These are phyloP conservation scores for Myotis brandtii DNA, from an alignment of 2,113 vertebrate species.

Conservation along the genomic window DNA sequence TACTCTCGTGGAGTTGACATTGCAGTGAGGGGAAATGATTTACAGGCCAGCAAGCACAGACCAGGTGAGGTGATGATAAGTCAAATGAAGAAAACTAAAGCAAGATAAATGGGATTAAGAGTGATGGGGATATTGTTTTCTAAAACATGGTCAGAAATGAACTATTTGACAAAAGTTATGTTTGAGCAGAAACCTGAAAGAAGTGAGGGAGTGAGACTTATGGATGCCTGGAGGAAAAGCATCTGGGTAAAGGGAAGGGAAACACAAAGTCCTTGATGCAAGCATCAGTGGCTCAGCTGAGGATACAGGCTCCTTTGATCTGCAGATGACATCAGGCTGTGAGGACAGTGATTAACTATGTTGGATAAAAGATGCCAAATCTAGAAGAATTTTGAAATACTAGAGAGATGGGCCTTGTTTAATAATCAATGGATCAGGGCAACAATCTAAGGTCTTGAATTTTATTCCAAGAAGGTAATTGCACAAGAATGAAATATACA, in stretches of 20 bases:
- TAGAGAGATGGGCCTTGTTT: not conserved
- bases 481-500: not conserved
- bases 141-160: not conserved
- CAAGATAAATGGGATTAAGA: not conserved
- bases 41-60: not conserved
- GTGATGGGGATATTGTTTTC: not conserved
- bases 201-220: not conserved
- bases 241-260: not conserved
- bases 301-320: not conserved
- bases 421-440: not conserved
- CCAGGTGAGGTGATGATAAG: not conserved
- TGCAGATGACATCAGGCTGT: not conserved
- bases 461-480: not conserved
- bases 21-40: not conserved
- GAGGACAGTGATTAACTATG: not conserved
- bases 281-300: not conserved
- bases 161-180: not conserved
- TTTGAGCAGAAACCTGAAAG: not conserved
- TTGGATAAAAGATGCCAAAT: not conserved
- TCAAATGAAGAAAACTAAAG: conserved; percentile 1
- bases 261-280: not conserved
- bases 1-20: not conserved
- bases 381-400: not conserved
- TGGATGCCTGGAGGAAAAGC: not conserved
- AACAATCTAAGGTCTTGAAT: not conserved